Evolutionary conservation across 2,113 vertebrate genomes (phyloP).

Genomic region (Echinops telfairi): DNA sequence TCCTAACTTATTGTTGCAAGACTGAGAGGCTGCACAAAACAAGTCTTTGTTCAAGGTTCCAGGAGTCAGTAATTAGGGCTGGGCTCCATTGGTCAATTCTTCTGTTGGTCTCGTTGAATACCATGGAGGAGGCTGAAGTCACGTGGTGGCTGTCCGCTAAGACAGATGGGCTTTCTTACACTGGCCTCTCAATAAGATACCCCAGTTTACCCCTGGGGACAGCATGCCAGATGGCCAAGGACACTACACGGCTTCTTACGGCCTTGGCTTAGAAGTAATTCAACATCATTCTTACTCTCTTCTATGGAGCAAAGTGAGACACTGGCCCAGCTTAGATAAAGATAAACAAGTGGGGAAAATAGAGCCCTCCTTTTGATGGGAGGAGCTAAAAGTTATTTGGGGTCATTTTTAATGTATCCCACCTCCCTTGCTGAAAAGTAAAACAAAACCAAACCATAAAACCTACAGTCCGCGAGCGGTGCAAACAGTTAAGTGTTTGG

Average conservation of each 20-base stretch:
- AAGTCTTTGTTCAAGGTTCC: not conserved
- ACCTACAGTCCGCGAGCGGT: not conserved
- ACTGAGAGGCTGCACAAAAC: not conserved
- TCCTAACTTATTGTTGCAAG: not conserved
- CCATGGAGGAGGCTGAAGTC: not conserved
- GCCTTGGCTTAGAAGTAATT: not conserved
- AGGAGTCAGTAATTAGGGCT: not conserved
- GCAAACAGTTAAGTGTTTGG: not conserved
- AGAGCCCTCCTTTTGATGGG: not conserved
- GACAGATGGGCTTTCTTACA: not conserved
- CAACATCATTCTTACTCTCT: not conserved
- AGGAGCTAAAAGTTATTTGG: not conserved
- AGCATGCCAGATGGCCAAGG: not conserved
- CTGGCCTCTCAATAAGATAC: not conserved
- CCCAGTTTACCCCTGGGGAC: not conserved
- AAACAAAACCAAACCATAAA: not conserved
- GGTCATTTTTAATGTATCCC: not conserved
- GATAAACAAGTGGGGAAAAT: not conserved
- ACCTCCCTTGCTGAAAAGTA: not conserved
- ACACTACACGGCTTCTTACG: not conserved
- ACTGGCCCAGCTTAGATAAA: accelerated
- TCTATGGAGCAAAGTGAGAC: not conserved
- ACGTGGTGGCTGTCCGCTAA: not conserved
- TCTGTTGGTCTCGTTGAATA: not conserved
- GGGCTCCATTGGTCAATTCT: not conserved